These are phyloP conservation scores for Sarcophaga variegata DNA, from an alignment of 2,888 invertebrate species.

Conservation along the genomic window DNA sequence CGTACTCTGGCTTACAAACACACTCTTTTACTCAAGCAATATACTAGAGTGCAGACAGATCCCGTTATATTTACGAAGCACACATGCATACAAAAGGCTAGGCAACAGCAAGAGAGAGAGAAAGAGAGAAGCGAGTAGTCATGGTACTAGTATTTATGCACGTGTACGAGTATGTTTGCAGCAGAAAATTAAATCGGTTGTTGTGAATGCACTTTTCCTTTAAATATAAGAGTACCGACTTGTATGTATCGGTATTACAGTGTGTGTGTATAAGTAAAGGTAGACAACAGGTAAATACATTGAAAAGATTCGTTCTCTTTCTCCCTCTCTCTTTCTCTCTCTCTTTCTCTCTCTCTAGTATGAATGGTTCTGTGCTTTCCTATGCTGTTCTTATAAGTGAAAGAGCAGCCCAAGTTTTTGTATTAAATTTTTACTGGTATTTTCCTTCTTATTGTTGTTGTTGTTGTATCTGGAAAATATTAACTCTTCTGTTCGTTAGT, in stretches of 20 bases:
- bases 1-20: neutral
- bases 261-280: slow-evolving; percentile 3
- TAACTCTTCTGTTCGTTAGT: neutral
- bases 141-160: neutral
- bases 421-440: no score
- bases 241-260: neutral
- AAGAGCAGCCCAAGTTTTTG: no score
- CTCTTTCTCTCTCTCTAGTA: no score
- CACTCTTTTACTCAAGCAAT: neutral
- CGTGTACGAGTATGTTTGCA: neutral
- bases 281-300: slow-evolving; percentile 54
- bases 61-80: neutral
- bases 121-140: neutral
- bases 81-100: no score
- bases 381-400: no score
- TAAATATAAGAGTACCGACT: neutral
- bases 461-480: neutral
- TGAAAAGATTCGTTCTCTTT: slow-evolving; percentile 45
- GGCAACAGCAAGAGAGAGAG: no score
- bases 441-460: neutral
- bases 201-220: slow-evolving; percentile 8
- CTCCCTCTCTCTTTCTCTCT: no score
- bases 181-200: neutral
- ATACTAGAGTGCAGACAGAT: neutral
- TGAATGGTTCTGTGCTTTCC: no score